Conservation (phyloP, 1,140 invertebrate species). For the Scaptomyza pallida region DNA sequence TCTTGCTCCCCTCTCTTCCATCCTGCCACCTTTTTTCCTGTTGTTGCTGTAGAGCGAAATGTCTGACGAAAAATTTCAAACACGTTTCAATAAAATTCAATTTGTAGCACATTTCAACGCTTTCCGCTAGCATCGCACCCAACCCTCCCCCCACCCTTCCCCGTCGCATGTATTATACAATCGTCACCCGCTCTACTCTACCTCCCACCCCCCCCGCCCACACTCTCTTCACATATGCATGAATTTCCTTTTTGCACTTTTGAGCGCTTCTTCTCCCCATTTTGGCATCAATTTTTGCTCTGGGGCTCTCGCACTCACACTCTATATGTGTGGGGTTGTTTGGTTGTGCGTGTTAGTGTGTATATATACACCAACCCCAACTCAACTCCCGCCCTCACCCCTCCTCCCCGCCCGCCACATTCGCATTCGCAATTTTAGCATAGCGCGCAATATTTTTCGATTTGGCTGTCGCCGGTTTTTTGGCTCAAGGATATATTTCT, state of each 20-base stretch:
- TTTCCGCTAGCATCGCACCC: conserved; percentile 58
- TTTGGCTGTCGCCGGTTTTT: conserved; percentile 53
- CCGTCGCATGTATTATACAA: not conserved
- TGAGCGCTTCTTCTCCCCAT: conserved; percentile 28
- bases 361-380: not conserved
- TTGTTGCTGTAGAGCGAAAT: conserved; percentile 29
- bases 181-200: not conserved
- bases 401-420: not conserved
- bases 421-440: conserved; percentile 34
- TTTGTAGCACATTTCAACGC: conserved; percentile 82
- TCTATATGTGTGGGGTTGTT: conserved; percentile 10
- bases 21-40: not conserved
- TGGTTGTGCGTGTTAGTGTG: conserved; percentile 8
- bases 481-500: conserved; percentile 74
- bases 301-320: conserved; percentile 45
- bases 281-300: conserved; percentile 69
- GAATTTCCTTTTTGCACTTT: conserved; percentile 78
- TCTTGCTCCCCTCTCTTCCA: too few species aligned
- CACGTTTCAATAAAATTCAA: conserved; percentile 82
- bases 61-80: conserved; percentile 78
- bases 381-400: not conserved
- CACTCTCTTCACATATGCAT: conserved; percentile 69
- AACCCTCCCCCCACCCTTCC: not conserved
- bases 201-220: not conserved
- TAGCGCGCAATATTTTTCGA: conserved; percentile 68